Base-by-base conservation (phyloP, 2,797 vertebrate genomes). In the Aplochiton taeniatus region DNA sequence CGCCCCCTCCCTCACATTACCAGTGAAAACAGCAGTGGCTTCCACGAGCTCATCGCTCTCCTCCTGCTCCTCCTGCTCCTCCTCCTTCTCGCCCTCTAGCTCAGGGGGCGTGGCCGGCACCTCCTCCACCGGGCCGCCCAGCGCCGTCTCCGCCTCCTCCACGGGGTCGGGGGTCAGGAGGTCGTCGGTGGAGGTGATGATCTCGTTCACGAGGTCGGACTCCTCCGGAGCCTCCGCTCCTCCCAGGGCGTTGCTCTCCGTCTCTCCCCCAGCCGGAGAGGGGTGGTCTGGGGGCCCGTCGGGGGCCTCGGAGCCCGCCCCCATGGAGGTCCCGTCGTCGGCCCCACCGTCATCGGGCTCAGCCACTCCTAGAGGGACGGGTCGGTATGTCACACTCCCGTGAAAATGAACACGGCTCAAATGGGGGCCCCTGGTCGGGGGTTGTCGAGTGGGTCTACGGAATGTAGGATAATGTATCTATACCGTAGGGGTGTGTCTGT, bases 361-460 rank as follows among this genome's bases (percentile, higher is more conserved):
- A 82, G 68, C 60, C 58, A 64, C 72, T 65, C 85, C 84, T 88
- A 81, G 78, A 80, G 75, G 58, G 79, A 42, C 57, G 65, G 73
- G 72, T 79, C 74, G 79, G 76, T 83, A 90, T 88, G 77, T 91
- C 76, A 84, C 85, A 89, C 72, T 74, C 69, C 83, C 19, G 51
- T 86, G 82, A 82, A 82, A 85, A 87, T 89, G 57, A 87, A 80
- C 17, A 16, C 12, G 18, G 49, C 47, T 62, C 48, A 60, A 66
- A 73, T 73, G 81, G 75, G 76, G 73, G 73, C 73, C 71, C 79
- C 61, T 65, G 77, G 76, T 82, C 72, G 83, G 46, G 61, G 54
- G 71, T 77, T 76, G 61, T 79, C 11, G 66, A 84, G 67, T 52
- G 58, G 65, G 61, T 61, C 43, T 74, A 76, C 63, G 80, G 78